phyloP scores from a whole-genome alignment of 1,140 invertebrate species.

The Drosophila sp. region DNA sequence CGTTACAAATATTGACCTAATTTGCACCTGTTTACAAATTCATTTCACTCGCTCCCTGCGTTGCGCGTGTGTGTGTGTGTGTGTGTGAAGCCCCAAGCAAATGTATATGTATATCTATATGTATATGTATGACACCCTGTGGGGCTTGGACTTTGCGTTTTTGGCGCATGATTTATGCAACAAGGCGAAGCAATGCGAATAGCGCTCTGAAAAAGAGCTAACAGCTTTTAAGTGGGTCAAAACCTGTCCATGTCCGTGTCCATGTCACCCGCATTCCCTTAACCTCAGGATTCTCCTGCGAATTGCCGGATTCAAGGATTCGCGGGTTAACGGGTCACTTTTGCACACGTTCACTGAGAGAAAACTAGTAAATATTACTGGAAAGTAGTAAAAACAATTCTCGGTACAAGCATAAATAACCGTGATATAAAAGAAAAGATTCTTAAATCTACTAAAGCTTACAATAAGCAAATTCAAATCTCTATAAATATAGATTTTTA shows the following conservation, averaged over 20 bases:
- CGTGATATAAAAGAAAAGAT: no score
- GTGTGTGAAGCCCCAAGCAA: not conserved
- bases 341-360: conserved; percentile 15
- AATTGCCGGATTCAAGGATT: conserved; percentile 1
- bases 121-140: conserved; percentile 22
- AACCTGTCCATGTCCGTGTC: conserved; percentile 32
- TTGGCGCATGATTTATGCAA: conserved; percentile 78
- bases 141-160: conserved; percentile 68
- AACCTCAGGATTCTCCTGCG: conserved; percentile 14
- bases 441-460: no score
- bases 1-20: conserved; percentile 76
- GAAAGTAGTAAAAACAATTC: no score
- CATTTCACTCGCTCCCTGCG: conserved; percentile 52
- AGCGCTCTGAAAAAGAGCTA: conserved; percentile 4
- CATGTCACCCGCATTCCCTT: not conserved
- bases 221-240: conserved; percentile 55
- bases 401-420: no score
- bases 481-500: no score
- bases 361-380: no score
- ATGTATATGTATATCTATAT: conserved; percentile 14
- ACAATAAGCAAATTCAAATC: no score
- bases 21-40: conserved; percentile 81
- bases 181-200: conserved; percentile 47
- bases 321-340: conserved; percentile 17
- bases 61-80: not conserved